Percentiles rank a stretch among this genome's conserved stretches.
phyloP scores from a whole-genome alignment of 1,140 invertebrate species.

The Chionoecetes opilio region DNA sequence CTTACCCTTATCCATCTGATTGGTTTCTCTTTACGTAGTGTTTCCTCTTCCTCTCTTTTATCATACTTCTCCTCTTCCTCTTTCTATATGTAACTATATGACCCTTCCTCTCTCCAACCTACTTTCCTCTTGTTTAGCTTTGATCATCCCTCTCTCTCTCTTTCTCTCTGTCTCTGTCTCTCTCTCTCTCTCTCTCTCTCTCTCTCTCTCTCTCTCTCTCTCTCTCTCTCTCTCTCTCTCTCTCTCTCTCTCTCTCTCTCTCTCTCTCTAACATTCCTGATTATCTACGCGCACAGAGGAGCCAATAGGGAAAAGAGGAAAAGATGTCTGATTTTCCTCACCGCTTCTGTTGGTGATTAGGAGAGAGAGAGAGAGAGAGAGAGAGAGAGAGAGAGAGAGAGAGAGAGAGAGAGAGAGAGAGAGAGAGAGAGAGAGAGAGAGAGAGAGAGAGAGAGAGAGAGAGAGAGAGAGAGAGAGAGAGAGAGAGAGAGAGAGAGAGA shows the following conservation, averaged over 20 bases:
- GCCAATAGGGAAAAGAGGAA: not conserved
- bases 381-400: not conserved
- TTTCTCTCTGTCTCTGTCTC: too few relatives aligned
- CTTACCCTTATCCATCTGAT: too few relatives aligned
- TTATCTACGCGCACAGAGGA: not conserved
- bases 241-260: too few relatives aligned
- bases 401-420: not conserved
- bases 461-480: not conserved
- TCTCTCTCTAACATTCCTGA: not conserved
- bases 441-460: too few relatives aligned
- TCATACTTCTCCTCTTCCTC: not conserved
- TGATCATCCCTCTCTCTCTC: not conserved
- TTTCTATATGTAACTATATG: not conserved
- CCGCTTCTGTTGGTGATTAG: not conserved
- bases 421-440: too few relatives aligned
- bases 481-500: not conserved
- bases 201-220: constrained; percentile 21
- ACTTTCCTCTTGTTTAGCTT: not conserved
- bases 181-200: not conserved
- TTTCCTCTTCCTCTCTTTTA: not conserved
- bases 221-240: not conserved
- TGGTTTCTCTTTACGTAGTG: too few relatives aligned
- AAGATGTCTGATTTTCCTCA: not conserved
- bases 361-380: not conserved
- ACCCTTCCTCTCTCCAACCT: not conserved